Conservation (phyloP, 92 coral and sea anemone species). For the Nematostella vectensis region DNA sequence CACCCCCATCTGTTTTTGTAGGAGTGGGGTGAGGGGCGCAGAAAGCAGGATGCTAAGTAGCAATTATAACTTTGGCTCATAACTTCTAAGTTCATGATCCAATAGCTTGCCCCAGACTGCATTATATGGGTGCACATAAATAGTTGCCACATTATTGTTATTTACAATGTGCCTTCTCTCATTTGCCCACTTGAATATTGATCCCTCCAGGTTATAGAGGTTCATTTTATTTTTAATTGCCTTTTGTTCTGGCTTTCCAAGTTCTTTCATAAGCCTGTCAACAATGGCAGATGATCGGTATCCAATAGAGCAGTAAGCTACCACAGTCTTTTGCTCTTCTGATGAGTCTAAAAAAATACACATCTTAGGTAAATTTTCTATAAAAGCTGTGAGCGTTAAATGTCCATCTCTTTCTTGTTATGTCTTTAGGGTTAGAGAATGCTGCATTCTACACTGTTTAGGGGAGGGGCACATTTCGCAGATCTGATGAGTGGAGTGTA, state of each 20-base stretch:
- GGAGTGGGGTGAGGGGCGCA: too few species aligned
- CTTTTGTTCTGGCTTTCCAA: conserved; percentile 35
- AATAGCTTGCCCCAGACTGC: conserved; percentile 73
- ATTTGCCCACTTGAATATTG: conserved; percentile 94
- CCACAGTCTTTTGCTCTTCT: conserved; percentile 37
- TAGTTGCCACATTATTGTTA: conserved; percentile 23
- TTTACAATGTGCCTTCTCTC: conserved; percentile 61
- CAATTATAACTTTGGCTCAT: conserved; percentile 17
- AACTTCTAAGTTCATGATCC: conserved; percentile 39
- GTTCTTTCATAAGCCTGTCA: conserved; percentile 42
- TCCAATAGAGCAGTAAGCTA: conserved; percentile 90
- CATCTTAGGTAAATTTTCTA: too few species aligned
- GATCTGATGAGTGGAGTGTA: too few species aligned
- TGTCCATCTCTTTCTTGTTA: too few species aligned
- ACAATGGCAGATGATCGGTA: conserved; percentile 74
- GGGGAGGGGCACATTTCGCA: too few species aligned
- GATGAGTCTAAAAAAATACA: too few species aligned
- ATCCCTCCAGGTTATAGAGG: conserved; percentile 83
- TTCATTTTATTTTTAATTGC: conserved; percentile 27
- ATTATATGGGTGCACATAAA: conserved; percentile 76
- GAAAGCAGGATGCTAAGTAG: too few species aligned
- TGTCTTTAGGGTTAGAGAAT: too few species aligned
- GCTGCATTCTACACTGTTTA: too few species aligned
- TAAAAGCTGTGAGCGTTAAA: too few species aligned
- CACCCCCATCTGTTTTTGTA: too few species aligned